Evolutionary conservation across 2,797 vertebrate genomes (phyloP).

Genomic region (Furcifer pardalis): DNA sequence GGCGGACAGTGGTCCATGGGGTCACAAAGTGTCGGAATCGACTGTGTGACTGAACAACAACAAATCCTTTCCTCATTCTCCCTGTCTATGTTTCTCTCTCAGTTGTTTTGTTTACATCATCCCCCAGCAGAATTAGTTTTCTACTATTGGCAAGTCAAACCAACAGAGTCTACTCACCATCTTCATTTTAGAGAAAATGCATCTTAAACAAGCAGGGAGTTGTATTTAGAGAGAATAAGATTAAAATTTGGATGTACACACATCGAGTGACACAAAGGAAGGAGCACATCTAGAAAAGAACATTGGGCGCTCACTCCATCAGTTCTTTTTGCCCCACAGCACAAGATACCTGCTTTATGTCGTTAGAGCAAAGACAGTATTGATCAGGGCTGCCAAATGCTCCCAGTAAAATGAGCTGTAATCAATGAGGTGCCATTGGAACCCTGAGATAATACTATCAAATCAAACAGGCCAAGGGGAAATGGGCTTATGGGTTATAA

Average conservation of each 20-base stretch:
- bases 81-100: not conserved
- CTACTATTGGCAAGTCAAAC: slow-evolving; percentile 30
- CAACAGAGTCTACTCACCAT: slow-evolving; percentile 36
- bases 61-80: no score
- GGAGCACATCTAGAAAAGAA: not conserved
- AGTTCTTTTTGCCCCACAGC: slow-evolving; percentile 10
- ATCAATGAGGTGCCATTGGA: slow-evolving; percentile 39
- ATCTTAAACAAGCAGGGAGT: not conserved
- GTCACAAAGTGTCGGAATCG: no score
- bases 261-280: not conserved
- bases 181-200: slow-evolving; percentile 48
- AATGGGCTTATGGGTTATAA: slow-evolving; percentile 57
- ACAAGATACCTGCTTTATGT: not conserved
- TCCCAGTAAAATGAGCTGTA: slow-evolving; percentile 36
- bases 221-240: not conserved
- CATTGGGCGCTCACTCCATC: not conserved
- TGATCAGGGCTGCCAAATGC: slow-evolving; percentile 33
- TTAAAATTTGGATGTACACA: no score
- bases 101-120: not conserved
- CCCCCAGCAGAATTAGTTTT: not conserved
- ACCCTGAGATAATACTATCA: slow-evolving; percentile 63
- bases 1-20: no score
- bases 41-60: no score
- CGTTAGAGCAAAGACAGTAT: not conserved
- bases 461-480: slow-evolving; percentile 64